A percentile compares a stretch with the other conserved stretches of the same genome.
Evolutionary conservation across 2,797 vertebrate genomes (phyloP).

Genomic region (Trachops cirrhosus): DNA sequence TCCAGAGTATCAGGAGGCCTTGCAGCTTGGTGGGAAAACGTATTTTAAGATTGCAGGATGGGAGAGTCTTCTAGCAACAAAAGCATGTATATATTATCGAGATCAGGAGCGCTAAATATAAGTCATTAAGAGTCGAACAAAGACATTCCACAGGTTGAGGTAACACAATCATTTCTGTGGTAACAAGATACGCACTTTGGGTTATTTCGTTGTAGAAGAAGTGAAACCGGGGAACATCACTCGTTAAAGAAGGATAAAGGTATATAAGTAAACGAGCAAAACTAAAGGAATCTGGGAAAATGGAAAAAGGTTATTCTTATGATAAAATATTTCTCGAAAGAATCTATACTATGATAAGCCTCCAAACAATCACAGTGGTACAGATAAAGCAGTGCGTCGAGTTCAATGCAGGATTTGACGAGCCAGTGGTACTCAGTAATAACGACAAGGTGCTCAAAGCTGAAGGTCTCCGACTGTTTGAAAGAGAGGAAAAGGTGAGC

Average conservation of each 20-base stretch:
- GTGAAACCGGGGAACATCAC: constrained; percentile 3
- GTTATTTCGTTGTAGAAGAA: constrained; percentile 20
- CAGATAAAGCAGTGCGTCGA: constrained; percentile 36
- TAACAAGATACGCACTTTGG: constrained; percentile 33
- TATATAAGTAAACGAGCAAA: constrained; percentile 14
- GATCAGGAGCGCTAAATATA: neutral
- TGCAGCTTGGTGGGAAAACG: neutral
- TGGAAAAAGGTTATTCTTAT: constrained; percentile 35
- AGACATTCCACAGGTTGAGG: neutral
- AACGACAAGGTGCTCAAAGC: constrained; percentile 36
- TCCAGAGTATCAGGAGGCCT: neutral
- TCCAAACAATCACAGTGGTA: constrained; percentile 40
- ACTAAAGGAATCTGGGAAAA: constrained; percentile 32
- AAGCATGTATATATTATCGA: neutral
- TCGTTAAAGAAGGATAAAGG: constrained; percentile 47
- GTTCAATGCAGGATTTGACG: constrained; percentile 61
- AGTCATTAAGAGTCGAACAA: neutral
- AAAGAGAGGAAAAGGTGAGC: constrained; percentile 37
- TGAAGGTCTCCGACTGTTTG: constrained; percentile 47
- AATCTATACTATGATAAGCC: constrained; percentile 56
- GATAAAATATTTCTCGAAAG: constrained; percentile 61
- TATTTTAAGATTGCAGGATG: neutral
- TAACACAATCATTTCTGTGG: neutral
- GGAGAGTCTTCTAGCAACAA: neutral
- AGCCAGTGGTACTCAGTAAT: constrained; percentile 27